Base-by-base conservation (phyloP, 2,797 vertebrate species). In the Oophaga sylvatica region DNA sequence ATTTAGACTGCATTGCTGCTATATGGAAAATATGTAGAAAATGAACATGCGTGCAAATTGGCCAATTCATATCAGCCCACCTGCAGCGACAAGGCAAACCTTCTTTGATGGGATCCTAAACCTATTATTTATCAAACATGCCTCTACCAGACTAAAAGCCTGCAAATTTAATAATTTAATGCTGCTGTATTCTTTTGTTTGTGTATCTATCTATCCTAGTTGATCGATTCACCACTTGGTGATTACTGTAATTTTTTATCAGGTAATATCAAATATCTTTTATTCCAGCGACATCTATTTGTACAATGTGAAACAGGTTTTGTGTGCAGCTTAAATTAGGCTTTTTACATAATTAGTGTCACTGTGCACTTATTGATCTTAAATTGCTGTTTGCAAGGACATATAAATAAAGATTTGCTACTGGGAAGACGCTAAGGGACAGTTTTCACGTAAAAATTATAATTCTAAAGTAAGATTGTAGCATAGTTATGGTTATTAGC, bases 361-460 rank as follows among this genome's bases (percentile, higher is more conserved):
- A 56, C 12, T 26, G 70, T 77, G 26, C 16, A 65, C 6, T 67
- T 85, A 35, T 53, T 67, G 73, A 29, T 78, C 73, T 17, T 67
- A 79, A 79, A 48, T 57, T 31, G 56, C 29, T 13, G 3, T 79
- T 79, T 85, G 0, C 8, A 48, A 68, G 10, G 13, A 53, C 19
- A 35, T 19, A 22, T 57, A 68, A 41, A 78, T 68, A 12, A 78
- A 78, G 62, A 79, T 78, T 35, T 29, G 16, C 8, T 53, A 19
- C 83, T 67, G 35, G 20, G 35, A 57, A 57, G 63, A 19, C 53
- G 29, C 41, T 78, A 65, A 78, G 56, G 68, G 62, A 84, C 71
- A 63, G 35, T 48, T 76, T 84, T 26, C 19, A 26, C 6, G 53
- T 22, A 26, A 26, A 83, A 53, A 57, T 76, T 20, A 62, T 26